Percentiles rank a stretch among this genome's conserved stretches.
Conservation (phyloP, 1,140 invertebrate species). For the Aphaenogaster rudis region DNA sequence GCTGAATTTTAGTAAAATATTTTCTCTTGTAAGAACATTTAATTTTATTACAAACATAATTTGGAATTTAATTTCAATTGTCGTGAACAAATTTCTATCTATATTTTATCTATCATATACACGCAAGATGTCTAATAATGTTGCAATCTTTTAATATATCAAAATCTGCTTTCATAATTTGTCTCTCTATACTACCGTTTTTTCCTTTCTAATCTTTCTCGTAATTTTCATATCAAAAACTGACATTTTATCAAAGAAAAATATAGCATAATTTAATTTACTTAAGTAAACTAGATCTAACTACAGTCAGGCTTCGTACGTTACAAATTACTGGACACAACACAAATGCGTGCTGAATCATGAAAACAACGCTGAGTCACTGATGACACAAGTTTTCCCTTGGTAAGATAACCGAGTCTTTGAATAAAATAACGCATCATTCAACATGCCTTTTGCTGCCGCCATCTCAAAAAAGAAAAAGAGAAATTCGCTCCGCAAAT, state of each 20-base stretch:
- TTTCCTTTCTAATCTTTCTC: not conserved
- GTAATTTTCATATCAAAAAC: not conserved
- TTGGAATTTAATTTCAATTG: not conserved
- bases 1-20: not conserved
- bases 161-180: constrained; percentile 7
- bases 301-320: not conserved
- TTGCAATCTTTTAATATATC: not conserved
- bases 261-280: constrained; percentile 34
- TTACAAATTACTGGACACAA: not conserved
- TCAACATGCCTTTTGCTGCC: not conserved
- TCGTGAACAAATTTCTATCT: not conserved
- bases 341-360: constrained; percentile 7
- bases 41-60: not conserved
- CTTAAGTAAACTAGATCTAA: constrained; percentile 1
- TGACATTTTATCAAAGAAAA: not conserved
- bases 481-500: not conserved
- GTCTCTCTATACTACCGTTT: not conserved
- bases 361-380: constrained; percentile 25
- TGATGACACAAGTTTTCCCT: constrained; percentile 33
- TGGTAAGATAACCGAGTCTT: constrained; percentile 1
- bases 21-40: not conserved
- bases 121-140: not conserved
- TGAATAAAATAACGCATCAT: constrained; percentile 28
- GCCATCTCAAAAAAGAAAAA: not conserved
- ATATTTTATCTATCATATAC: not conserved